phyloP scores from a whole-genome alignment of 2,888 invertebrate genomes.

The Lapara coniferarum region DNA sequence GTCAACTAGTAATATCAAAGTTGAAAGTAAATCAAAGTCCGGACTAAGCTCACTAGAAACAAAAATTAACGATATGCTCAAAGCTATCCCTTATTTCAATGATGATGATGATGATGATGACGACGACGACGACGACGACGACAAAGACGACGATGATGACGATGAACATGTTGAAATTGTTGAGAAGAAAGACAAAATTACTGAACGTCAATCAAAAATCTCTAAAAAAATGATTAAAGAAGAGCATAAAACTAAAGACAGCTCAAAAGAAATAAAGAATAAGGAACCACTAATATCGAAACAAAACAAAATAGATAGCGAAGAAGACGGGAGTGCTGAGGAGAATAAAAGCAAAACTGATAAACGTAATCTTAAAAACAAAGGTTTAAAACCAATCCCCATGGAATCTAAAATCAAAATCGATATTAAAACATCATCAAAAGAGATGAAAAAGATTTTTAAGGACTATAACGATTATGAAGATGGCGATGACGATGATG shows the following conservation, averaged over 20 bases:
- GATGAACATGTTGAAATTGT: conserved; percentile 42
- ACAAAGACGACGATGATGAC: conserved; percentile 31
- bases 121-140: conserved; percentile 24
- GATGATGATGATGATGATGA: conserved; percentile 33
- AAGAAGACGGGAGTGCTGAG: background rate
- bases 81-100: conserved; percentile 19
- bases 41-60: conserved; percentile 2
- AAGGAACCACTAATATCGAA: background rate
- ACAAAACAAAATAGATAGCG: background rate
- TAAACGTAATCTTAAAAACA: conserved; percentile 4
- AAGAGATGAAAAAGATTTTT: conserved; percentile 28
- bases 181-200: background rate
- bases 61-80: conserved; percentile 20
- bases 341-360: conserved; percentile 19
- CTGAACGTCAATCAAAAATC: background rate
- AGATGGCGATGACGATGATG: conserved; percentile 34
- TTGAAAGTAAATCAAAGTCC: conserved; percentile 24
- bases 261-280: conserved; percentile 16
- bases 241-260: conserved; percentile 5
- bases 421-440: conserved; percentile 9
- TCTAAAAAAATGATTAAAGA: background rate
- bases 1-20: conserved; percentile 28
- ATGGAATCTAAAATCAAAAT: conserved; percentile 12
- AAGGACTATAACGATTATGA: conserved; percentile 31
- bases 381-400: conserved; percentile 4